Evolutionary conservation across 2,113 vertebrate genomes (phyloP).

Genomic region (Martes martes): DNA sequence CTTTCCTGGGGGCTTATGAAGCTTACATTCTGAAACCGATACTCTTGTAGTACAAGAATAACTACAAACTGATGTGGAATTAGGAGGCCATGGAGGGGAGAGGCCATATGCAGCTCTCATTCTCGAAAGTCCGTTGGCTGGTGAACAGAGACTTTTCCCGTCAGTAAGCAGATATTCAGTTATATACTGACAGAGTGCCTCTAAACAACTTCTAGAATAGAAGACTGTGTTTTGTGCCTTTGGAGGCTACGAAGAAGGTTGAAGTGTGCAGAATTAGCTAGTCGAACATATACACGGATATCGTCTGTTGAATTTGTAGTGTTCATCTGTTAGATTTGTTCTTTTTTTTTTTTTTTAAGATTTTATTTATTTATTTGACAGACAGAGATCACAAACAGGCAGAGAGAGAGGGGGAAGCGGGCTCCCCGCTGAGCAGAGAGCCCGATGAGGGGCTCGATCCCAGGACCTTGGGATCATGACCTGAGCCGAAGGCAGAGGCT

Average conservation of each 20-base stretch:
- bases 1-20: conserved; percentile 48
- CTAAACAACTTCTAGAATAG: conserved; percentile 20
- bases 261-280: background rate
- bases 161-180: conserved; percentile 39
- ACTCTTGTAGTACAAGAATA: conserved; percentile 58
- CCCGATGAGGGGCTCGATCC: no score
- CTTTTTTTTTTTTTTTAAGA: background rate
- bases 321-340: background rate
- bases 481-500: no score
- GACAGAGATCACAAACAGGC: no score
- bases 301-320: background rate
- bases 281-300: background rate
- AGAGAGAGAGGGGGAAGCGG: no score
- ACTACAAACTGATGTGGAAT: conserved; percentile 36
- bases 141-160: background rate
- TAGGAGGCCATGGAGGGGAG: background rate
- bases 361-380: no score
- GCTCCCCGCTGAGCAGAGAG: no score
- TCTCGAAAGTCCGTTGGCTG: background rate
- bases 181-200: conserved; percentile 36
- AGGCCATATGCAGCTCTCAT: background rate
- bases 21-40: conserved; percentile 39
- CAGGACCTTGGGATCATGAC: no score
- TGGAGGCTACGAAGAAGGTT: background rate
- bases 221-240: background rate